phyloP scores from a whole-genome alignment of 2,888 invertebrate species.

The Oligia strigilis region DNA sequence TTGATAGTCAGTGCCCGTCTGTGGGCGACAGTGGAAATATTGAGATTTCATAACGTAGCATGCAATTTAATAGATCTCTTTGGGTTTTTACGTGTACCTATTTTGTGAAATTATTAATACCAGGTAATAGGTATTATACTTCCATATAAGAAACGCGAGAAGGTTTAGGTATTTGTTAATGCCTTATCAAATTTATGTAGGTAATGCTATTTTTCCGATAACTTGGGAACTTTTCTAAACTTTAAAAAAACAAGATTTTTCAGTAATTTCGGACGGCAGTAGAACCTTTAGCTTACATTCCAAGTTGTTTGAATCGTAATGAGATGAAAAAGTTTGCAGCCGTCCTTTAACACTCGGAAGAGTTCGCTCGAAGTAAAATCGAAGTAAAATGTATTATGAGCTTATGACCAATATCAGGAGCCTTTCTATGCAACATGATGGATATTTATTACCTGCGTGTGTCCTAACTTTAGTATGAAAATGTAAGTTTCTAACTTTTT shows the following conservation, averaged over 20 bases:
- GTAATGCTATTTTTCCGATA: background rate
- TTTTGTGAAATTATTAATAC: background rate
- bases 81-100: too few species aligned
- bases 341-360: constrained; percentile 40
- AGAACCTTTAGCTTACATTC: constrained; percentile 36
- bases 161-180: background rate
- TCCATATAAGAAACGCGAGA: background rate
- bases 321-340: constrained; percentile 64
- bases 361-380: constrained; percentile 38
- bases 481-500: constrained; percentile 8
- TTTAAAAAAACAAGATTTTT: constrained; percentile 38
- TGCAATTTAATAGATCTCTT: background rate
- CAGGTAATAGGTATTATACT: background rate
- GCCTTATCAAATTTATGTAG: background rate
- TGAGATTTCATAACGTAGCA: background rate
- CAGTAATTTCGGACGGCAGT: constrained; percentile 40
- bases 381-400: constrained; percentile 50
- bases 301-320: constrained; percentile 53
- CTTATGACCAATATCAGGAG: constrained; percentile 51
- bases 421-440: constrained; percentile 39
- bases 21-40: constrained; percentile 13
- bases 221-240: background rate
- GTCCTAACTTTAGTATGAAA: constrained; percentile 44
- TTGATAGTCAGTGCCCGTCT: constrained; percentile 26
- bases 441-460: constrained; percentile 43